These are phyloP conservation scores for Ethmia dodecea DNA, from an alignment of 2,888 invertebrate genomes.

Conservation along the genomic window DNA sequence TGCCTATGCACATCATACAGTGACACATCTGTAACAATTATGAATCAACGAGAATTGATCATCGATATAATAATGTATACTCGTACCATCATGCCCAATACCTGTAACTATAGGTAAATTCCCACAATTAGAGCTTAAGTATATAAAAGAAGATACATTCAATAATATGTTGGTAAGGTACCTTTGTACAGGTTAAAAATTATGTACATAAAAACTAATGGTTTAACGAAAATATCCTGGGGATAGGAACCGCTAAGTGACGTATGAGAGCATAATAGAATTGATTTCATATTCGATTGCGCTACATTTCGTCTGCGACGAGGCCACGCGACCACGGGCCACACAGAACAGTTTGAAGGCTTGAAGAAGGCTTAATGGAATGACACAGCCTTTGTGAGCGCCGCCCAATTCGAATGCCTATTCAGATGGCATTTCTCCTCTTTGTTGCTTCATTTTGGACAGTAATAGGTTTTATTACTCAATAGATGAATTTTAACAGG, in stretches of 20 bases:
- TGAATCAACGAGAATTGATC: too few relatives aligned
- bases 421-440: constrained; percentile 75
- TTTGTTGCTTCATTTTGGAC: constrained; percentile 75
- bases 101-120: too few relatives aligned
- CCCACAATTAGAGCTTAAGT: too few relatives aligned
- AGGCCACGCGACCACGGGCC: constrained; percentile 69
- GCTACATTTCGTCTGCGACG: constrained; percentile 39
- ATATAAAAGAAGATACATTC: too few relatives aligned
- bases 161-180: too few relatives aligned
- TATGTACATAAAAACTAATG: not conserved
- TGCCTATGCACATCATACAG: too few relatives aligned
- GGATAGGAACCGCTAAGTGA: too few relatives aligned
- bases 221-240: too few relatives aligned
- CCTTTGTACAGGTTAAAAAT: not conserved
- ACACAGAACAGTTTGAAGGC: constrained; percentile 64
- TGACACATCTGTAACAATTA: too few relatives aligned
- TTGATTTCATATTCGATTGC: constrained; percentile 69
- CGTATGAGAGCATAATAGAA: constrained; percentile 36
- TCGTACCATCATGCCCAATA: too few relatives aligned
- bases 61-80: too few relatives aligned
- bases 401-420: constrained; percentile 77
- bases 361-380: constrained; percentile 76
- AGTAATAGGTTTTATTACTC: constrained; percentile 74
- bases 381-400: constrained; percentile 74
- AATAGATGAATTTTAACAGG: constrained; percentile 61